Evolutionary conservation across 2,888 invertebrate genomes (phyloP).

Genomic region (Mantis religiosa): DNA sequence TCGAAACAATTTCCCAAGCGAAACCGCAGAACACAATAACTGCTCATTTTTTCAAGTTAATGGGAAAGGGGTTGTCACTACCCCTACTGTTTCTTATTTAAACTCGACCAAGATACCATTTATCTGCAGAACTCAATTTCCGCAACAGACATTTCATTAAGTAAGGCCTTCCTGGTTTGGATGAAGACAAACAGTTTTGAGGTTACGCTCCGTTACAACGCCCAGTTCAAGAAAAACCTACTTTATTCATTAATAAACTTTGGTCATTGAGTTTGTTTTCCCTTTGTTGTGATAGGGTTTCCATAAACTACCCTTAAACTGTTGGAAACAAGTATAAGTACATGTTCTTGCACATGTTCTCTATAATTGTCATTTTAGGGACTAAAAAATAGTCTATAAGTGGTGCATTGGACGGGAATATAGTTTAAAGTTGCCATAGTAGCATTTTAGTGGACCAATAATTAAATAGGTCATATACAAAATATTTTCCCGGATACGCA

Average conservation of each 20-base stretch:
- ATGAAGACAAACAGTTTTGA: not conserved
- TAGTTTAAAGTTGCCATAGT: too few relatives aligned
- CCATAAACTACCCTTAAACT: too few relatives aligned
- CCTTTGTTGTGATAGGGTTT: too few relatives aligned
- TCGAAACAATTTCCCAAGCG: not conserved
- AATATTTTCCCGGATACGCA: too few relatives aligned
- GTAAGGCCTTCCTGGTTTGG: not conserved
- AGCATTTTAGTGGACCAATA: too few relatives aligned
- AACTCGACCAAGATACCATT: not conserved
- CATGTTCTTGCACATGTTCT: too few relatives aligned
- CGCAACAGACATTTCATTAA: not conserved
- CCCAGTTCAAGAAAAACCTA: not conserved
- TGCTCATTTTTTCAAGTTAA: not conserved
- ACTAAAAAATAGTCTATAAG: too few relatives aligned
- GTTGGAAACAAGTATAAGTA: too few relatives aligned
- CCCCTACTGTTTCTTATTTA: not conserved
- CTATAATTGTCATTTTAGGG: too few relatives aligned
- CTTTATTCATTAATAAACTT: not conserved
- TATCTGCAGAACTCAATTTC: not conserved
- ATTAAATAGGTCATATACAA: too few relatives aligned
- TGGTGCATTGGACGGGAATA: too few relatives aligned
- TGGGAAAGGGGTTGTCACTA: not conserved
- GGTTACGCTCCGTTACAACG: not conserved
- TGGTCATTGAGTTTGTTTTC: too few relatives aligned
- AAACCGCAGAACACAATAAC: not conserved